Base-by-base conservation (phyloP, 2,113 vertebrate species). In the Sinocyclocheilus grahami region DNA sequence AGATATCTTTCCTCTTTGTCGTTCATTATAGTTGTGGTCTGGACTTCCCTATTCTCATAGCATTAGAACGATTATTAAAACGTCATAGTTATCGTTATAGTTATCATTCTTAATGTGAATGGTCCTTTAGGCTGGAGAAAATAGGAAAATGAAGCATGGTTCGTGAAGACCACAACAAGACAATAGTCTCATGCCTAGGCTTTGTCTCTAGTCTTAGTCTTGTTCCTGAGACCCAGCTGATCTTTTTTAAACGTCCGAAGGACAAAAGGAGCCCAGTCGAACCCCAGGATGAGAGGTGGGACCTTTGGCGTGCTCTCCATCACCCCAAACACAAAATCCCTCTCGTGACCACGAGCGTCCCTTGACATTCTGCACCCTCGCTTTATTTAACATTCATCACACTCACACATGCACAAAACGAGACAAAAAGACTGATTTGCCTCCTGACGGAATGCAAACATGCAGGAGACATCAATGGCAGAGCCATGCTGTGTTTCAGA, bases 141-240 rank as follows among this genome's bases (percentile, higher is more conserved):
- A 51, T 13, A 39, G 11, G 13, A 79, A 55, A 39, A 80, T 22
- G 5, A 2, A 60, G 55, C 27, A 62, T 30, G 78, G 65, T 18
- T 83, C 37, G 27, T 39, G 81, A 83, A 53, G 65, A 37, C 81
- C 27, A 71, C 18, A 83, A 53, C 51, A 72, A 14, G 20, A 84
- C 67, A 84, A 84, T 27, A 60, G 48, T 72, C 51, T 74, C 51
- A 39, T 20, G 33, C 48, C 48, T 74, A n/a, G 13, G 30, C 82
- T 84, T 84, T 84, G 82, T 84, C 20, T 74, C 51, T 16, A 71
- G 80, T 82, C 80, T 71, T 53, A 55, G 69, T 60, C 51, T 33
- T 80, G 33, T 42, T 80, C 30, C 30, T 37, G n/a, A 84, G 53
- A 51, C 22, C 69, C 69, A 58, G 30, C 48, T 74, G 67, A 84